A percentile compares a stretch with the other conserved stretches of the same genome.
Evolutionary conservation across 2,113 vertebrate species (phyloP).

Genomic region (Porphyrio hochstetteri): DNA sequence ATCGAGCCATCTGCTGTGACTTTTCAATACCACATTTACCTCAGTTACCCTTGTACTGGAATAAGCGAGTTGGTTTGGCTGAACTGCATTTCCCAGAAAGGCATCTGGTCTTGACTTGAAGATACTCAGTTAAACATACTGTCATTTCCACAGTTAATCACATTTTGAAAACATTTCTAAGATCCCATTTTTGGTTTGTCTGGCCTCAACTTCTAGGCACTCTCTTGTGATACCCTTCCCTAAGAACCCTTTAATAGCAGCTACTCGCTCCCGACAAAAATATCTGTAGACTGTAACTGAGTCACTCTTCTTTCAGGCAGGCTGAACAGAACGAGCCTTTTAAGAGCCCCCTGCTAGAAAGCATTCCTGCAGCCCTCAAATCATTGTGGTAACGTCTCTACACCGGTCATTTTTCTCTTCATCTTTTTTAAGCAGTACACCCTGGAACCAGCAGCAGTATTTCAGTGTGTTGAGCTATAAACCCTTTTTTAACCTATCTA

Average conservation of each 20-base stretch:
- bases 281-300: neutral
- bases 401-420: neutral
- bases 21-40: neutral
- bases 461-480: neutral
- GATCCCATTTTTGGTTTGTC: neutral
- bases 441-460: neutral
- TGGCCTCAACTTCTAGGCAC: neutral
- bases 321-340: neutral
- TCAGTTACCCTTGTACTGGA: neutral
- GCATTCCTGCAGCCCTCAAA: neutral
- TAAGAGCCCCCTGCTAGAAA: neutral
- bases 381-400: neutral
- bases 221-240: neutral
- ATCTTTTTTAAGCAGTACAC: neutral
- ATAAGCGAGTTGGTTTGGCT: neutral
- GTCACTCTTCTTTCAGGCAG: neutral
- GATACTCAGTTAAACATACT: rapidly evolving
- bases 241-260: neutral
- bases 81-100: neutral
- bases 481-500: neutral
- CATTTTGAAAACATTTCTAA: neutral
- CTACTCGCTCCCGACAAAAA: neutral
- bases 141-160: neutral
- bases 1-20: neutral
- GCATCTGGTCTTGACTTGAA: neutral